These are phyloP conservation scores for Chascanopsetta lugubris DNA, from an alignment of 2,113 vertebrate species.

Conservation along the genomic window DNA sequence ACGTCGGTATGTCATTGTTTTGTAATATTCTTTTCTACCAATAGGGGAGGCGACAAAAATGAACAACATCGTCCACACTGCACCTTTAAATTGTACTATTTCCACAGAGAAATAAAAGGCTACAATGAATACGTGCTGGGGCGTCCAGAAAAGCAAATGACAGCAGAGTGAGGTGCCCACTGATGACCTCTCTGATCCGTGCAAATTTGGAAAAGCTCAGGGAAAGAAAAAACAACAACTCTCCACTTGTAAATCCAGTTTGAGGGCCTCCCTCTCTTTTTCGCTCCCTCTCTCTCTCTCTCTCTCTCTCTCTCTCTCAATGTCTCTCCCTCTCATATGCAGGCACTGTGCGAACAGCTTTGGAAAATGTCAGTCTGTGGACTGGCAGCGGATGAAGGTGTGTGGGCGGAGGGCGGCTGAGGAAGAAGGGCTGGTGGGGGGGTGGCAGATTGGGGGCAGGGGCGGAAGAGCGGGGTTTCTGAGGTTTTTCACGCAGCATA, in stretches of 20 bases:
- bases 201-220: conserved; percentile 40
- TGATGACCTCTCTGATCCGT: conserved; percentile 51
- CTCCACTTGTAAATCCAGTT: conserved; percentile 55
- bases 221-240: conserved; percentile 16
- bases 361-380: conserved; percentile 69
- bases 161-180: conserved; percentile 25
- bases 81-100: background rate
- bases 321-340: conserved; percentile 39
- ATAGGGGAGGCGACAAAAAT: too few species aligned
- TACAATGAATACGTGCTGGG: background rate
- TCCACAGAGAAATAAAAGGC: background rate
- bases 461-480: conserved; percentile 57
- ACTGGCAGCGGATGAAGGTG: conserved; percentile 75
- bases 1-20: too few species aligned
- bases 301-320: background rate
- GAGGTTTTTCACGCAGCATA: conserved; percentile 63
- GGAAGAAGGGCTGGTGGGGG: background rate
- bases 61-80: background rate
- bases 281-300: conserved; percentile 8
- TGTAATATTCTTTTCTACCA: background rate
- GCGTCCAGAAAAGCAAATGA: background rate
- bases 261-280: conserved; percentile 28
- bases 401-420: conserved; percentile 35
- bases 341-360: conserved; percentile 47
- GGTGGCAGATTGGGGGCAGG: conserved; percentile 7